Base-by-base conservation (phyloP, 2,113 vertebrate species). In the Brienomyrus longianalis region DNA sequence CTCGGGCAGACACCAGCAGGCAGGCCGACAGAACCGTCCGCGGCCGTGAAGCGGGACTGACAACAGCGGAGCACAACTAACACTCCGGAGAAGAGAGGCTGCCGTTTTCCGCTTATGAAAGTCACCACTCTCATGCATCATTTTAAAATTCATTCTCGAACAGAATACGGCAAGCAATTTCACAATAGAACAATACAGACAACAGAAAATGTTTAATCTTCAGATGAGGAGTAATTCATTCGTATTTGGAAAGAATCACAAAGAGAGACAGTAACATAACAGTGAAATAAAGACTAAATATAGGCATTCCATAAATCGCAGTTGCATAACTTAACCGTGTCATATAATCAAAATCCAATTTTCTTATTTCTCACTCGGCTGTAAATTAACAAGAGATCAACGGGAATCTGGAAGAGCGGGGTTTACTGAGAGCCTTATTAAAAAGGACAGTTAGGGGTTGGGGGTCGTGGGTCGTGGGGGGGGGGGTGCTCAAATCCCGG, bases 361-460 rank as follows among this genome's bases (percentile, higher is more conserved):
- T 27, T 43, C 87, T 50, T 66, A 15, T 62, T 47, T 17, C 21
- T 66, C 54, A 45, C 35, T n/a, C 39, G 31, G 11, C n/a, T 77
- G 77, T 89, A 83, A 89, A 83, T 89, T 56, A 77, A 47, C 47
- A 89, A 56, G 50, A 21, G 70, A 89, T 50, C 62, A 89, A 80
- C 43, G 8, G 35, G 31, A 50, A 43, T 45, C 2, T 23, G 66
- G 74, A 83, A 45, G 88, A 52, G 74, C 1, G 66, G 43, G 77
- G 88, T 19, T 11, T 13, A 51, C 23, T 51, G 51, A 31, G 0
- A 45, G 21, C 13, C 11, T 35, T 66, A 86, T n/a, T 85, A 86
- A 66, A 89, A 85, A 86, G 62, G 21, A 70, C 31, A 86, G 56
- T 35, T 56, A 51, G 13, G 11, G 23, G 11, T 54, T 17, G 52